These are phyloP conservation scores for Aphyosemion australe DNA, from an alignment of 2,113 vertebrate genomes.

Conservation along the genomic window DNA sequence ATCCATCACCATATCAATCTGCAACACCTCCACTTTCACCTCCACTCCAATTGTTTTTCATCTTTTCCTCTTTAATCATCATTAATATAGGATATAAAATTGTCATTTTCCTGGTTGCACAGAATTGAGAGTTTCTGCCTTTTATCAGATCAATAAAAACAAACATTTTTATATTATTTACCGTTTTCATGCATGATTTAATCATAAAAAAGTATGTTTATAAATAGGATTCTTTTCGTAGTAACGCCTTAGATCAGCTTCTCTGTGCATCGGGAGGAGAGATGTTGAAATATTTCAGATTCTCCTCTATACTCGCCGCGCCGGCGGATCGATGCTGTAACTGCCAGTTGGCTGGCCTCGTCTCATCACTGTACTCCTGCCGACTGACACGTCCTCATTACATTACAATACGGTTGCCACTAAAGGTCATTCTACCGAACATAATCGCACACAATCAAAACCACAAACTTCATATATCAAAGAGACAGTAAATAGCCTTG, in stretches of 20 bases:
- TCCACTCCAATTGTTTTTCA: constrained; percentile 48
- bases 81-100: constrained; percentile 36
- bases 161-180: not conserved
- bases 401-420: constrained; percentile 98
- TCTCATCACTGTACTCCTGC: constrained; percentile 90
- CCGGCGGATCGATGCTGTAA: constrained; percentile 73
- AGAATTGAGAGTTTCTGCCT: constrained; percentile 4
- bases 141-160: constrained; percentile 1
- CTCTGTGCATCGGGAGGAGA: constrained; percentile 48
- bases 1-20: constrained; percentile 76
- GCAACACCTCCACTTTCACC: constrained; percentile 65
- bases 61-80: constrained; percentile 56
- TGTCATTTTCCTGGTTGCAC: constrained; percentile 31
- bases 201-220: too few species aligned
- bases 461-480: constrained; percentile 99
- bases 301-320: constrained; percentile 61
- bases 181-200: constrained; percentile 4
- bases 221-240: constrained; percentile 27
- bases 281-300: constrained; percentile 74
- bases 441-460: constrained; percentile 99
- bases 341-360: constrained; percentile 71
- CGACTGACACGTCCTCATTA: constrained; percentile 99
- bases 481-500: constrained; percentile 94
- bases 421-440: constrained; percentile 99
- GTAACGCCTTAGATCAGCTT: constrained; percentile 42